Evolutionary conservation across 2,888 invertebrate species (phyloP).

Genomic region (Acleris laterana): DNA sequence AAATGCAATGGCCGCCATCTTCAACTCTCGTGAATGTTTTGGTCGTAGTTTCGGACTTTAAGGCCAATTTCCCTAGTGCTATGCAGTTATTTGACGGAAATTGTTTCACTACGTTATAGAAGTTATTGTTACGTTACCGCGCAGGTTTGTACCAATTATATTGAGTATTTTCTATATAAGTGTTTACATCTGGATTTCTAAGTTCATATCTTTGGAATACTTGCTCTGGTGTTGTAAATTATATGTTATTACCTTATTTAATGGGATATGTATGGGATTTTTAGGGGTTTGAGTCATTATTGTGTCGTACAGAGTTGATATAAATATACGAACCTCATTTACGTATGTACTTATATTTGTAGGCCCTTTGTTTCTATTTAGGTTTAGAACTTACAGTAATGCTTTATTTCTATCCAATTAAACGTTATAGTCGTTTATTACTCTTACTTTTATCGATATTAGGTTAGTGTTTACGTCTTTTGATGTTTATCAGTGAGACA

Average conservation of each 20-base stretch:
- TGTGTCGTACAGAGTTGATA: conserved; percentile 49
- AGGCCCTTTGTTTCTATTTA: conserved; percentile 74
- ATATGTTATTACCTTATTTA: conserved; percentile 46
- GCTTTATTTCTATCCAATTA: conserved; percentile 36
- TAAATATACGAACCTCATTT: conserved; percentile 77
- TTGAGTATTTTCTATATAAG: conserved; percentile 78
- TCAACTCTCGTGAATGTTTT: conserved; percentile 93
- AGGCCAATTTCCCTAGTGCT: conserved; percentile 74
- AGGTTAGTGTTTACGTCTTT: conserved; percentile 80
- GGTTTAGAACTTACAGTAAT: conserved; percentile 47
- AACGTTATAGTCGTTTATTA: conserved; percentile 41
- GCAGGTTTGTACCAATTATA: conserved; percentile 71
- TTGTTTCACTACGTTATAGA: conserved; percentile 71
- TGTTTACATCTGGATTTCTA: conserved; percentile 91
- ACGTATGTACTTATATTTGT: conserved; percentile 69
- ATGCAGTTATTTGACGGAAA: conserved; percentile 77
- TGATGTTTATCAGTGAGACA: conserved; percentile 79
- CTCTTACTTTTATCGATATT: conserved; percentile 47
- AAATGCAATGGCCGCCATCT: conserved; percentile 94
- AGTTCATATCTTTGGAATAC: conserved; percentile 85
- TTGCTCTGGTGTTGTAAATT: conserved; percentile 73
- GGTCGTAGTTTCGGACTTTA: conserved; percentile 83
- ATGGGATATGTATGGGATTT: conserved; percentile 41
- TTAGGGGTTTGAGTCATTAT: conserved; percentile 51
- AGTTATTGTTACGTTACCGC: conserved; percentile 62